phyloP scores from a whole-genome alignment of 53 echinoderm and acorn worm genomes.

The Crossaster papposus region DNA sequence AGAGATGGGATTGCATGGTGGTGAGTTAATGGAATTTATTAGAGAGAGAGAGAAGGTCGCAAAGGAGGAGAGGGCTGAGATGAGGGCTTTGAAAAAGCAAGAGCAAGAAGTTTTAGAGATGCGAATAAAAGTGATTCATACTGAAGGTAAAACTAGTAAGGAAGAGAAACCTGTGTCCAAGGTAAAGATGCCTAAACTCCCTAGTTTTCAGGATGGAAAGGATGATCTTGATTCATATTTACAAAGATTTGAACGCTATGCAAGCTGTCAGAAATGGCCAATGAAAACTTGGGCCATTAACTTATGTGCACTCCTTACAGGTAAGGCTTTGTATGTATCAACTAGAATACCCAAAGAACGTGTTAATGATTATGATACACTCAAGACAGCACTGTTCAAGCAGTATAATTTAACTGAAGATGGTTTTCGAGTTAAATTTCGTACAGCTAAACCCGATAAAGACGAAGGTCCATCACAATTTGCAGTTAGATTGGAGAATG shows the following conservation, averaged over 20 bases:
- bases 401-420: no score
- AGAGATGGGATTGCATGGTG: conserved; percentile 8
- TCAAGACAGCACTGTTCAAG: conserved; percentile 43
- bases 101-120: conserved; percentile 2
- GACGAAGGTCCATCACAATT: conserved; percentile 45
- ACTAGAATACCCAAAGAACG: not conserved
- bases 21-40: conserved; percentile 3
- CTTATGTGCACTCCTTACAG: conserved; percentile 32
- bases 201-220: conserved; percentile 28
- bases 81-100: conserved; percentile 26
- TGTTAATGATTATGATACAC: conserved; percentile 33
- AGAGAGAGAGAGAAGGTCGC: conserved; percentile 23
- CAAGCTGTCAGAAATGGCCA: conserved; percentile 4
- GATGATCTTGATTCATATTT: conserved; percentile 52
- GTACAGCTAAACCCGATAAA: conserved; percentile 23
- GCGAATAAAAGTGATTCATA: not conserved
- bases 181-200: conserved; percentile 24
- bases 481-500: conserved; percentile 31
- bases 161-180: not conserved
- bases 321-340: conserved; percentile 41
- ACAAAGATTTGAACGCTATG: conserved; percentile 40
- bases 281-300: conserved; percentile 35
- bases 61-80: conserved; percentile 16
- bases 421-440: no score
- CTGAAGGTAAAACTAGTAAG: conserved; percentile 21